These are phyloP conservation scores for Metaphire vulgaris DNA, from an alignment of 1,140 invertebrate genomes.

Conservation along the genomic window DNA sequence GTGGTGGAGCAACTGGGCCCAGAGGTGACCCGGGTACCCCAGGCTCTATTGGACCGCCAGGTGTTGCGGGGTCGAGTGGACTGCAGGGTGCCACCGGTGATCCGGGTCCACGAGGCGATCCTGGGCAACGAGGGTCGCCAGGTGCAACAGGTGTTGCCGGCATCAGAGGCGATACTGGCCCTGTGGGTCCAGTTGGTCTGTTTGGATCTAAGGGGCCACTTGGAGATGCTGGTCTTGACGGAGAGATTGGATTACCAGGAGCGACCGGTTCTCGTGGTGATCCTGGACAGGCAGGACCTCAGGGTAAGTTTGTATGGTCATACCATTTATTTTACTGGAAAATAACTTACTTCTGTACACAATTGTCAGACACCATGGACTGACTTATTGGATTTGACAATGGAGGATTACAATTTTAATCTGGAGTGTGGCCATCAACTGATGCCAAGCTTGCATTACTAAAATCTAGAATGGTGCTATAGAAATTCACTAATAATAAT, in stretches of 20 bases:
- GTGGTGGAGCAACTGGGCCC: background rate
- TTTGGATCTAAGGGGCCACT: constrained; percentile 9
- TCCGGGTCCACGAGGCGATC: constrained; percentile 13
- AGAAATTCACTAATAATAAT: no score
- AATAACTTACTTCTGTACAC: no score
- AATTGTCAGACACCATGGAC: no score
- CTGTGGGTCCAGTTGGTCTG: constrained; percentile 10
- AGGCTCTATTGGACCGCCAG: background rate
- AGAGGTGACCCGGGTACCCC: background rate
- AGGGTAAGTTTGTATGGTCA: no score
- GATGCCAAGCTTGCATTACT: no score
- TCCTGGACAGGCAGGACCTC: constrained; percentile 3
- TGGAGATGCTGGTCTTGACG: constrained; percentile 8
- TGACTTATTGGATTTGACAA: no score
- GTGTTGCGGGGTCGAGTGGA: background rate
- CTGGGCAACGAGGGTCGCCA: constrained; percentile 31
- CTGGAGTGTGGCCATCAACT: no score
- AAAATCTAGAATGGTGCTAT: no score
- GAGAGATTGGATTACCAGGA: constrained; percentile 27
- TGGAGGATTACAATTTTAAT: no score
- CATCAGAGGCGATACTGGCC: constrained; percentile 55
- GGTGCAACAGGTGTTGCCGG: constrained; percentile 28
- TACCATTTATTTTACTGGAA: no score
- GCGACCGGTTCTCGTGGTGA: constrained; percentile 13
- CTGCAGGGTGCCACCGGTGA: constrained; percentile 1